phyloP scores from a whole-genome alignment of 2,888 invertebrate genomes.

The Drosophila ezoana region DNA sequence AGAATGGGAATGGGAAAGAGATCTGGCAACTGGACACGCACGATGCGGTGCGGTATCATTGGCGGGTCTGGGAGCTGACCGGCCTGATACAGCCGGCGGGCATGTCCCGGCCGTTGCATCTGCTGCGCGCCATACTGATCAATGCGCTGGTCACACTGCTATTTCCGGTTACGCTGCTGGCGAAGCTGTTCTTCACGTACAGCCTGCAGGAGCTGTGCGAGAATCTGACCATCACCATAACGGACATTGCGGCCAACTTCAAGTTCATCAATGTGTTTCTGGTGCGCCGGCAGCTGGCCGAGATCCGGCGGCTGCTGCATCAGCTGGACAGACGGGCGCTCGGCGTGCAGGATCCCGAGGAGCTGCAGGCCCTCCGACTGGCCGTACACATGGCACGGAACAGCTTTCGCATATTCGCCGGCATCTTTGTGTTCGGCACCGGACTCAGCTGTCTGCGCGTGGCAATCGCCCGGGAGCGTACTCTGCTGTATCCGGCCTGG shows the following conservation, averaged over 20 bases:
- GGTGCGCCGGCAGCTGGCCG: constrained; percentile 66
- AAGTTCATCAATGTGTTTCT: constrained; percentile 80
- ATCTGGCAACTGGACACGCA: constrained; percentile 53
- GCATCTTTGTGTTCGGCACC: constrained; percentile 72
- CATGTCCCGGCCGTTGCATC: constrained; percentile 31
- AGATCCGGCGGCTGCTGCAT: constrained; percentile 55
- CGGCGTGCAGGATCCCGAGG: constrained; percentile 40
- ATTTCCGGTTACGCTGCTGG: constrained; percentile 79
- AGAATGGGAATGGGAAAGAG: not conserved
- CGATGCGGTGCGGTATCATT: constrained; percentile 77
- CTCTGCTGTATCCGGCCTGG: constrained; percentile 82
- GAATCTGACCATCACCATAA: constrained; percentile 81
- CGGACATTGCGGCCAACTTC: constrained; percentile 79
- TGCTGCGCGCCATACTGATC: constrained; percentile 57
- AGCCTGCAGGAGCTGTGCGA: constrained; percentile 76
- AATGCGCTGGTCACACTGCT: constrained; percentile 75
- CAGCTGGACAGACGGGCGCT: constrained; percentile 46
- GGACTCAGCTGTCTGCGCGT: constrained; percentile 70
- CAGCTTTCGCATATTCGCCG: constrained; percentile 69
- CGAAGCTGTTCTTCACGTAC: constrained; percentile 68
- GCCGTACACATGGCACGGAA: constrained; percentile 61
- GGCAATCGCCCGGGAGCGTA: constrained; percentile 50
- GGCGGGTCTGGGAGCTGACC: constrained; percentile 79
- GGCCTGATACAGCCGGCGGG: constrained; percentile 66
- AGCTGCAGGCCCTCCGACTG: constrained; percentile 52